Percentiles rank a stretch among this genome's conserved stretches.
phyloP scores from a whole-genome alignment of 2,113 vertebrate species.

The Myrmecobius fasciatus region DNA sequence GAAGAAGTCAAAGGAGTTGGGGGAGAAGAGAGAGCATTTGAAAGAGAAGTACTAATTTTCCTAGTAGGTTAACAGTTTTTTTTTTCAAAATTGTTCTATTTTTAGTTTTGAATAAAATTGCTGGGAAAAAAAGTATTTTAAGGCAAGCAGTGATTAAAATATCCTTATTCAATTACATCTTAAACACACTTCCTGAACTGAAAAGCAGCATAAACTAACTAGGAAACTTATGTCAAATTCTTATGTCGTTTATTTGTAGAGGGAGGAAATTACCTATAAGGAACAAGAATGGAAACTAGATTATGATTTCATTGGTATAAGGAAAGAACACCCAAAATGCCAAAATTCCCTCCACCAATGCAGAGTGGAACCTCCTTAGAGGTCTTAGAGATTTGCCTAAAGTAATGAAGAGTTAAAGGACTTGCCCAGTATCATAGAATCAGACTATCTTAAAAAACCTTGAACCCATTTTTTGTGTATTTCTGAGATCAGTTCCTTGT shows the following conservation, averaged over 20 bases:
- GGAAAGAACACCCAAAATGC: not conserved
- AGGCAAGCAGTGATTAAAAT: conserved; percentile 56
- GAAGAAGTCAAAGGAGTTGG: not conserved
- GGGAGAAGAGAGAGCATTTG: conserved; percentile 8
- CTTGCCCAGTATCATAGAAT: not conserved
- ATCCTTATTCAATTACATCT: conserved; percentile 55
- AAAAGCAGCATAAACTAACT: conserved; percentile 28
- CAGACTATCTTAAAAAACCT: not conserved
- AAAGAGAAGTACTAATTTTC: conserved; percentile 54
- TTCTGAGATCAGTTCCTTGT: not conserved
- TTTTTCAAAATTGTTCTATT: conserved; percentile 61
- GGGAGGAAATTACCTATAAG: not conserved
- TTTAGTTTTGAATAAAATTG: conserved; percentile 65
- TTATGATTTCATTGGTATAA: not conserved
- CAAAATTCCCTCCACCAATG: not conserved
- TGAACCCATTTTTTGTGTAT: not conserved
- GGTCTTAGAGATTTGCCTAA: not conserved
- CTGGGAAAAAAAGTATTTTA: conserved; percentile 64
- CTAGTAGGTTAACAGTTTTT: conserved; percentile 46
- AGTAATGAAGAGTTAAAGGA: not conserved
- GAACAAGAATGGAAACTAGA: not conserved
- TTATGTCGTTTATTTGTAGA: conserved; percentile 15
- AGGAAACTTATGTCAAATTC: conserved; percentile 48
- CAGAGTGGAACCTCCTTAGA: not conserved
- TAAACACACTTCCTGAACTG: conserved; percentile 58